These are phyloP conservation scores for Acrocephalus scirpaceus DNA, from an alignment of 2,797 vertebrate genomes.

Conservation along the genomic window DNA sequence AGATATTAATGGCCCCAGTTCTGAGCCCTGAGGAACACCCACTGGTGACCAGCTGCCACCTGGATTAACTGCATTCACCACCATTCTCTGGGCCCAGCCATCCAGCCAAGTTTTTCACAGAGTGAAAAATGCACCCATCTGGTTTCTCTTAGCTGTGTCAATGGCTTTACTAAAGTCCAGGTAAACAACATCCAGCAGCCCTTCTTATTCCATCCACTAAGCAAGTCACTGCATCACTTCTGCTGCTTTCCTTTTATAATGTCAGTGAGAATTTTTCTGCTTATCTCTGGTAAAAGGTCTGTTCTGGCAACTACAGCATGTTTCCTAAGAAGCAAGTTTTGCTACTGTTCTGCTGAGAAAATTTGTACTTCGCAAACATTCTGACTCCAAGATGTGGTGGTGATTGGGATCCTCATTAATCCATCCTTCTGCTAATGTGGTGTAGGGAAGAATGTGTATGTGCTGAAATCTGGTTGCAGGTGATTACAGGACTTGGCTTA, in stretches of 20 bases:
- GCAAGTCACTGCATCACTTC: neutral
- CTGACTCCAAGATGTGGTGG: neutral
- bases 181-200: neutral
- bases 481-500: neutral
- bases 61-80: neutral
- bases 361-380: neutral
- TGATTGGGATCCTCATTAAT: neutral
- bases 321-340: neutral
- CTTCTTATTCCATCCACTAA: neutral
- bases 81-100: neutral
- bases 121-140: neutral
- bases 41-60: fast-evolving
- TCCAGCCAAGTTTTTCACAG: neutral
- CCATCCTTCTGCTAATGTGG: neutral
- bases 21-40: neutral
- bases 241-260: neutral
- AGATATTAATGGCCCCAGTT: neutral
- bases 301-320: neutral
- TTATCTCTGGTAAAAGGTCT: neutral
- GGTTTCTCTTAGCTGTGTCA: neutral
- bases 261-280: neutral
- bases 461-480: neutral
- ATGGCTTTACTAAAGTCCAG: neutral
- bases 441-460: neutral
- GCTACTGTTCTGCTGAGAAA: neutral